Conservation (phyloP, 2,888 invertebrate genomes). For the Cheilosia pagana region DNA sequence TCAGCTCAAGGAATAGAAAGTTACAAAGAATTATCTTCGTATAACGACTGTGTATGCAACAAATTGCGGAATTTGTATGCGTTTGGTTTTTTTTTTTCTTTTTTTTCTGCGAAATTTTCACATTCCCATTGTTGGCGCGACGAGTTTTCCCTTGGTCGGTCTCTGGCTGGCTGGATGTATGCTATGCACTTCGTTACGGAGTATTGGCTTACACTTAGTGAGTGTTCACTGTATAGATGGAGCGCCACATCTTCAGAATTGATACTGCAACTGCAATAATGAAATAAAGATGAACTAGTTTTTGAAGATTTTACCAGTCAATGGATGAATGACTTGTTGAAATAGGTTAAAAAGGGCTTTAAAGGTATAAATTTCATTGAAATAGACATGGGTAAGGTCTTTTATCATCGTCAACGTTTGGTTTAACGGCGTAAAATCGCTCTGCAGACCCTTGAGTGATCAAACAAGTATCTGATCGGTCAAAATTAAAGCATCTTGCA, state of each 20-base stretch:
- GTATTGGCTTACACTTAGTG: conserved; percentile 55
- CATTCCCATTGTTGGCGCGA: conserved; percentile 48
- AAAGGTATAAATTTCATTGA: no score
- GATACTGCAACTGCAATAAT: not conserved
- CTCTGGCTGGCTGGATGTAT: not conserved
- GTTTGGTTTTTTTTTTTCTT: conserved; percentile 2
- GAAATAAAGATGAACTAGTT: not conserved
- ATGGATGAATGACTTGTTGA: not conserved
- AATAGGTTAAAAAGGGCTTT: not conserved
- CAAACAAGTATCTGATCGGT: no score
- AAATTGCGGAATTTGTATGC: conserved; percentile 21
- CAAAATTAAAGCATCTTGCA: no score
- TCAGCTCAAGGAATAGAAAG: conserved; percentile 51
- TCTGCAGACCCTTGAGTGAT: no score
- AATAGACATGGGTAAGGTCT: no score
- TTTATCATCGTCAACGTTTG: no score
- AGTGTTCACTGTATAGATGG: conserved; percentile 1
- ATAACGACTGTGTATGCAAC: conserved; percentile 19
- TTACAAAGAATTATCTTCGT: conserved; percentile 25
- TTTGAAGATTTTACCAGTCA: not conserved
- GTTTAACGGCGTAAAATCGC: no score
- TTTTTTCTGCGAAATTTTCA: conserved; percentile 51
- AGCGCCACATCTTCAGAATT: conserved; percentile 32
- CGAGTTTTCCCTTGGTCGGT: conserved; percentile 43
- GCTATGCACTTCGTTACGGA: conserved; percentile 39